Evolutionary conservation across 2,113 vertebrate species (phyloP), one percentile per base, ranked within the genome.

Genomic region (Thalassoma bifasciatum): DNA sequence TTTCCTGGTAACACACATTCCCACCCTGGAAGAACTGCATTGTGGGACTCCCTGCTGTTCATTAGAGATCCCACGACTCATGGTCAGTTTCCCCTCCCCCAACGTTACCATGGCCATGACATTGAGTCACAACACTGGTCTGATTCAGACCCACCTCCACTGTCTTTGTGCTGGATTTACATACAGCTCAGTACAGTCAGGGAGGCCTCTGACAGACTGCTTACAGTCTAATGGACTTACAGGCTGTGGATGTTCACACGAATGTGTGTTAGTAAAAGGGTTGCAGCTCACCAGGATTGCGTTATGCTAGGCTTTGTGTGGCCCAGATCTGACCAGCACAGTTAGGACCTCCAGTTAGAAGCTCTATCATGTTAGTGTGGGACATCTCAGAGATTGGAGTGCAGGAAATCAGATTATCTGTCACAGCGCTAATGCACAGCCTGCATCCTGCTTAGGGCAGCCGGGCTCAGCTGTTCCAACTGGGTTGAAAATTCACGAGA

Each of bases 381-480:
- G 72, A 68, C 82, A 83, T 85, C 61, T 75, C 72, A 51, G 68
- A 86, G 87, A 88, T 81, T 74, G 66, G 75, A 88, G 87, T 68
- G 83, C 89, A 89, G 90, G 82, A 92, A 93, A 93, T 94, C 50
- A 89, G 90, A 93, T 93, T 92, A 93, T 88, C 72, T 74, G 82
- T 84, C 74, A 77, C 79, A 66, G 82, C 50, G 26, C 83, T 92
- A 91, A 93, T 90, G 89, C 84, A 89, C 79, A 65, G 80, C 77
- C 81, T 75, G 66, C 78, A 85, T 76, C 83, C 86, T 91, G 86
- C 84, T 92, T 69, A 79, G 61, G 42, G 64, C 75, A 54, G 79
- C 74, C 75, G 63, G 44, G 56, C 77, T 56, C 69, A 75, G 79
- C 70, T 84, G 70, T 60, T 63, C 60, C 72, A 66, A 7, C 75